A percentile compares a stretch with the other conserved stretches of the same genome.
Conservation (phyloP, 37 sponge, comb jelly and placozoan species). For the Haliclona indistincta region DNA sequence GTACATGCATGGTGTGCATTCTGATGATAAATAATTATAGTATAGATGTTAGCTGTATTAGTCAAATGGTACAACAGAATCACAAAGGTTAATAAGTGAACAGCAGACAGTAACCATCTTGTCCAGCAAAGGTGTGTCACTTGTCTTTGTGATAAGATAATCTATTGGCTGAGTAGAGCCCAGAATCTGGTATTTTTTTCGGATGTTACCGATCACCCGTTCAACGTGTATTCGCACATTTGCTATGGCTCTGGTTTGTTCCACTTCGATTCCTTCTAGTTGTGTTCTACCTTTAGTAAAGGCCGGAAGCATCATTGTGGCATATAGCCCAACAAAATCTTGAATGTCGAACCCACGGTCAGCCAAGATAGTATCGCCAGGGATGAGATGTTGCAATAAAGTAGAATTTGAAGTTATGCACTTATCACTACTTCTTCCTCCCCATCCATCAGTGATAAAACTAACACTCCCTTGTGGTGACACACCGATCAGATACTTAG, state of each 20-base stretch:
- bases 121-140: slow-evolving; percentile 6
- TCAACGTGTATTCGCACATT: slow-evolving; percentile 66
- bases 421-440: slow-evolving; percentile 76
- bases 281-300: slow-evolving; percentile 51
- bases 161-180: slow-evolving; percentile 24
- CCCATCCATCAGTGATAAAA: slow-evolving; percentile 63
- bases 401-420: slow-evolving; percentile 68
- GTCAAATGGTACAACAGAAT: slow-evolving; percentile 52
- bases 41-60: no score
- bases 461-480: slow-evolving; percentile 71
- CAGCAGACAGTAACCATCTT: slow-evolving; percentile 44
- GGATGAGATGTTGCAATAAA: slow-evolving; percentile 48
- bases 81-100: slow-evolving; percentile 38
- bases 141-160: slow-evolving; percentile 1
- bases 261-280: slow-evolving; percentile 53
- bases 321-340: slow-evolving; percentile 64
- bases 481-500: slow-evolving; percentile 60
- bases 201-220: slow-evolving; percentile 33
- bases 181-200: slow-evolving; percentile 42
- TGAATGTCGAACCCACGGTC: slow-evolving; percentile 79
- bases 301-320: no score
- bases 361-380: slow-evolving; percentile 75
- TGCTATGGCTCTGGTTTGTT: slow-evolving; percentile 45
- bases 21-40: no score
- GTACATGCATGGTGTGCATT: no score